phyloP scores from a whole-genome alignment of 2,113 vertebrate genomes.

The Notarius quadriscutis region DNA sequence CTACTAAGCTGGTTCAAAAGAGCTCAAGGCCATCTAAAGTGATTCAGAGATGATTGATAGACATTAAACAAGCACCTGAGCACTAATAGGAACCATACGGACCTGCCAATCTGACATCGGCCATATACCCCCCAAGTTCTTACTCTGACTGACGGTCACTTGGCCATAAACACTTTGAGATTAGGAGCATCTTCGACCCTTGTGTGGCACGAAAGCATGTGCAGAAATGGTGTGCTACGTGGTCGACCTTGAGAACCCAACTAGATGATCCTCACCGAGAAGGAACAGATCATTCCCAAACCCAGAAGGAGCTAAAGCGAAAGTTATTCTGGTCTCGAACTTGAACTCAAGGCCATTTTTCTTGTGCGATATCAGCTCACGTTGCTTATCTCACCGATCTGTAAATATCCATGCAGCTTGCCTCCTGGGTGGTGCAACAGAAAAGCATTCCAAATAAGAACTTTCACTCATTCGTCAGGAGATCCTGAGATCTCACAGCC shows the following conservation, averaged over 20 bases:
- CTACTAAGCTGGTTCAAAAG: slow-evolving; percentile 56
- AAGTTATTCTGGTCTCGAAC: too few relatives aligned
- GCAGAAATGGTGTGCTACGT: neutral
- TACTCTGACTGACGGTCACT: neutral
- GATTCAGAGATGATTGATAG: slow-evolving; percentile 61
- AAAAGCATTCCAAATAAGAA: neutral
- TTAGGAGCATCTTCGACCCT: neutral
- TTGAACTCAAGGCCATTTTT: neutral
- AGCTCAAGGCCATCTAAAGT: slow-evolving; percentile 60
- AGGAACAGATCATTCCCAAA: neutral
- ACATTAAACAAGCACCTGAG: slow-evolving; percentile 57
- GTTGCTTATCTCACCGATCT: neutral
- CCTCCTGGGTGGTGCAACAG: neutral
- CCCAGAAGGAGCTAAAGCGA: neutral
- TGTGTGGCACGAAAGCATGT: neutral
- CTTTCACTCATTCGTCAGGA: too few relatives aligned
- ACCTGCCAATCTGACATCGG: slow-evolving; percentile 6
- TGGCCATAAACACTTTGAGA: neutral
- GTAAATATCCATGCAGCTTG: neutral
- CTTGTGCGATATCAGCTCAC: neutral
- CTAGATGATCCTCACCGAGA: neutral
- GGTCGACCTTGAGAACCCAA: neutral
- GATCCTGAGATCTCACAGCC: neutral
- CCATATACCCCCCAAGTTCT: neutral
- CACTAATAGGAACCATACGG: slow-evolving; percentile 70